These are phyloP conservation scores for Cetonia aurata DNA, from an alignment of 2,888 invertebrate species.

Conservation along the genomic window DNA sequence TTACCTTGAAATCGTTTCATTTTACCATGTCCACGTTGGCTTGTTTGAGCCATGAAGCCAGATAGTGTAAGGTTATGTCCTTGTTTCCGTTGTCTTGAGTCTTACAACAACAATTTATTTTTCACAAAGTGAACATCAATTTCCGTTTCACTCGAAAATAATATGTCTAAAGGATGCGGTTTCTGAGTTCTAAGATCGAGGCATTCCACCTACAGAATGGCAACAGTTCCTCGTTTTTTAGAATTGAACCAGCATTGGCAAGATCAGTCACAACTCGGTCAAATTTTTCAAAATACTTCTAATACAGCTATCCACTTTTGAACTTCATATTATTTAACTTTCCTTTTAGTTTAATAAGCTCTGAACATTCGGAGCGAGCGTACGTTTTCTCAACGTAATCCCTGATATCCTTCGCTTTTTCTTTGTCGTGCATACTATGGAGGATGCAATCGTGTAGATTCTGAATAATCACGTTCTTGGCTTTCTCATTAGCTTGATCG, in stretches of 20 bases:
- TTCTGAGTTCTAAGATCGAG: neutral
- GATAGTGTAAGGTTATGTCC: neutral
- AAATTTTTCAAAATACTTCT: slow-evolving; percentile 8
- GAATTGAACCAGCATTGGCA: slow-evolving; percentile 8
- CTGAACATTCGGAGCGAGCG: neutral
- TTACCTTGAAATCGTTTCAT: neutral
- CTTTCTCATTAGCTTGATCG: neutral
- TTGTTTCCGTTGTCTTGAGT: slow-evolving; percentile 5
- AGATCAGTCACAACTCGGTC: slow-evolving; percentile 3
- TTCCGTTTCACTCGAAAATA: neutral
- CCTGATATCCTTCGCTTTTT: no score
- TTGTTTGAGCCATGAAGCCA: slow-evolving; percentile 8
- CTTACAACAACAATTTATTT: neutral
- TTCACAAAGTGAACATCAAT: slow-evolving; percentile 2
- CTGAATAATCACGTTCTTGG: neutral
- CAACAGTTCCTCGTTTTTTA: neutral
- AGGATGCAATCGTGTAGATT: no score
- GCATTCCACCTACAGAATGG: slow-evolving; percentile 8
- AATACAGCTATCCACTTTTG: neutral
- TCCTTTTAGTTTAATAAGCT: neutral
- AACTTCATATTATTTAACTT: slow-evolving; percentile 2
- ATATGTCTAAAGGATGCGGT: neutral
- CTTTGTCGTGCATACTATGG: no score
- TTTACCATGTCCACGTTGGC: slow-evolving; percentile 8
- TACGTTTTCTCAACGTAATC: no score